Conservation (phyloP, 2,113 vertebrate genomes). For the Octodon degus region DNA sequence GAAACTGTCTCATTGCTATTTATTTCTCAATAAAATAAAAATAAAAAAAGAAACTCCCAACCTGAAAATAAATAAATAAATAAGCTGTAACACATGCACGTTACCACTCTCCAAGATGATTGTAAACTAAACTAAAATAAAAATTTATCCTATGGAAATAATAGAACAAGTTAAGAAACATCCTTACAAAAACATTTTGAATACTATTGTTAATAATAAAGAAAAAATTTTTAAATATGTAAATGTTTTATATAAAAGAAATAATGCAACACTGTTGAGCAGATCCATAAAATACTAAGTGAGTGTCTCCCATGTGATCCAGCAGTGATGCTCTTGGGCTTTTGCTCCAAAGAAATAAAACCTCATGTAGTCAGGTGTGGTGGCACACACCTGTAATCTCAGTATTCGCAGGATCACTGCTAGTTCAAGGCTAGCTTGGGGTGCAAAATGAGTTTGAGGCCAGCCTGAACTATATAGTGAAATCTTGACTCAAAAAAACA, state of each 20-base stretch:
- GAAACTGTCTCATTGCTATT: no score
- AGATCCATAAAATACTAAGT: not conserved
- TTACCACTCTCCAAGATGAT: not conserved
- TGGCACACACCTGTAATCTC: not conserved
- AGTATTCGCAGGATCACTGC: not conserved
- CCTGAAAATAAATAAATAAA: no score
- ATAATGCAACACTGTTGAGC: not conserved
- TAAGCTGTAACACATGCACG: not conserved
- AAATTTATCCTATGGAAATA: not conserved
- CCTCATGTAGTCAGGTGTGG: not conserved
- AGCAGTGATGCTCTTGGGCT: not conserved
- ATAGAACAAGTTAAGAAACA: not conserved
- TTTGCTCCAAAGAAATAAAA: constrained; percentile 38
- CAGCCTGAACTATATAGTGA: not conserved
- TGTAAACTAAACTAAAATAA: not conserved
- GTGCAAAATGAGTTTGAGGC: not conserved
- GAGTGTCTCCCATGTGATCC: not conserved
- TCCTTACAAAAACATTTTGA: not conserved
- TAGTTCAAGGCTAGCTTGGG: not conserved
- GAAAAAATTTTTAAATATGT: not conserved
- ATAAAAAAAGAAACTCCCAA: no score
- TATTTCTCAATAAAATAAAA: no score
- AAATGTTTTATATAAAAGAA: not conserved
- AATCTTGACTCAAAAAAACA: not conserved
- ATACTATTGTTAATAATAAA: not conserved